Base-by-base conservation (phyloP, 1,140 invertebrate species). In the Hypothenemus hampei region DNA sequence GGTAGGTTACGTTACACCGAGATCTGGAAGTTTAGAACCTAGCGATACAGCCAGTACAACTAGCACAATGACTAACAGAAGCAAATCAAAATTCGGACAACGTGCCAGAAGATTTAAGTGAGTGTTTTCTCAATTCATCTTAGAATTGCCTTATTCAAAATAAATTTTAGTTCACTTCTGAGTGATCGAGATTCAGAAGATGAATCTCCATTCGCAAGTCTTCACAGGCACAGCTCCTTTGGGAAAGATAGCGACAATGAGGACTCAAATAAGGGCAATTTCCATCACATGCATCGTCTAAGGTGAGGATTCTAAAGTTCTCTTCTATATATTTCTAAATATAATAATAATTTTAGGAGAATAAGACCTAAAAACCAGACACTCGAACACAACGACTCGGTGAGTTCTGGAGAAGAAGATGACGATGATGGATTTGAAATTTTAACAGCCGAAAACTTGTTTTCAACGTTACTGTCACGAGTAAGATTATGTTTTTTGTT, bases 351-450 rank as follows among this genome's bases (percentile, higher is more conserved):
- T 64, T 66, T 16, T 64, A 83, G 86, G 66, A 86, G 84, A 60
- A 82, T 83, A n/a, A 76, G 85, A 48, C 83, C 84, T 29, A 81
- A 84, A 62, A 82, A 81, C 59, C 65, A 73, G 29, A 72, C 76
- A 43, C 71, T 86, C 40, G 85, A 87, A 57, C 78, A 82, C 52
- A 81, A 81, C 45, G 89, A 92, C 71, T 91, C 89, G 47, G 78
- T 91, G 29, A 90, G 87, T 63, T 91, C 89, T 8, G 89, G 87
- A 31, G 89, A 91, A 66, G 87, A 90, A 55, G 87, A 89, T 66
- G 89, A 92, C 63, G 88, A 91, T 64, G 90, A 92, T 68, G 88
- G 87, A 56, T 93, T 93, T 77, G 89, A 93, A 68, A 80, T 91
- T 51, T 76, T 93, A 35, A 93, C 91, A 2, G 89, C 91, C 1